Percentiles rank a stretch among this genome's conserved stretches.
phyloP scores from a whole-genome alignment of 2,113 vertebrate species.

The Gnathonemus echidnorhynchus region DNA sequence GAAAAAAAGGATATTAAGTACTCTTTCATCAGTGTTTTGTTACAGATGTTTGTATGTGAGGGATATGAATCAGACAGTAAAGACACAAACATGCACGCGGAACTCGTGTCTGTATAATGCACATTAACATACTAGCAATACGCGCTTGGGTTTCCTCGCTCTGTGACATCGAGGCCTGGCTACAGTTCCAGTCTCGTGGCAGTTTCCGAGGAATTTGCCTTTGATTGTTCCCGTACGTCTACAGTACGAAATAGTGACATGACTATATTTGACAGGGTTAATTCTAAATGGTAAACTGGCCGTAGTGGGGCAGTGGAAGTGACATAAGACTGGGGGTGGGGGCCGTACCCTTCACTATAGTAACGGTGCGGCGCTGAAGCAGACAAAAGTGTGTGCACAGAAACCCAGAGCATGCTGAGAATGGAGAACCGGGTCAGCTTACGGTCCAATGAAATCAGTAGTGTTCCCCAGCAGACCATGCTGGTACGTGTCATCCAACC shows the following conservation, averaged over 20 bases:
- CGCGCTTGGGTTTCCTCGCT: neutral
- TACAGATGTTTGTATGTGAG: neutral
- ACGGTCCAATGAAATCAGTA: neutral
- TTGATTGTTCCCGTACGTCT: neutral
- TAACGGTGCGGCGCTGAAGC: neutral
- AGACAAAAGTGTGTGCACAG: neutral
- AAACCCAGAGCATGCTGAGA: neutral
- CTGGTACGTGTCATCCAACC: neutral
- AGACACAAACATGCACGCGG: neutral
- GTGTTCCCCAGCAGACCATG: neutral
- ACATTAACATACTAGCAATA: neutral
- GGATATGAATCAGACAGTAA: neutral
- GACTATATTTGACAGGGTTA: neutral
- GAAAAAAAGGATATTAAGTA: neutral
- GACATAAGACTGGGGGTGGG: neutral
- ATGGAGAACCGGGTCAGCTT: neutral
- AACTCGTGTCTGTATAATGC: neutral
- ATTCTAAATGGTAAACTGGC: neutral
- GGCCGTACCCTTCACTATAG: neutral
- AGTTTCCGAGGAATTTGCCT: neutral
- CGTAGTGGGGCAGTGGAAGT: neutral
- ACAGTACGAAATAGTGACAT: neutral
- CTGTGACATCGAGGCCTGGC: neutral
- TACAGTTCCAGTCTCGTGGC: neutral
- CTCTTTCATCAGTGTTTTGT: neutral